phyloP scores from a whole-genome alignment of 2,888 invertebrate species.

The Polyploca ridens region DNA sequence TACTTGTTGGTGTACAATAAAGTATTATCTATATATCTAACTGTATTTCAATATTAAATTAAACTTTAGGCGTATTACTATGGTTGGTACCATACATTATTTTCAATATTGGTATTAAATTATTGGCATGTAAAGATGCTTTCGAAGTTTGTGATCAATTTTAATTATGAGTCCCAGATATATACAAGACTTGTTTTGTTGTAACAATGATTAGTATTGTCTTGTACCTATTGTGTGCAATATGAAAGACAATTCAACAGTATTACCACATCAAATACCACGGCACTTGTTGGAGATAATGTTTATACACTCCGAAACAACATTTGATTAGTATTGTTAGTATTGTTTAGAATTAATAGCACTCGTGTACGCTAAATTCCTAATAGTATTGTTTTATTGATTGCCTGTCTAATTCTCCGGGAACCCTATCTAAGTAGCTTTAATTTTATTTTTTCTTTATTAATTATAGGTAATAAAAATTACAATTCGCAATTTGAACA shows the following conservation, averaged over 20 bases:
- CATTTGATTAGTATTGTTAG: neutral
- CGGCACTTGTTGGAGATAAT: slow-evolving; percentile 22
- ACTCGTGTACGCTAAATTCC: neutral
- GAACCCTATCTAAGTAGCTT: neutral
- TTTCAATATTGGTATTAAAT: neutral
- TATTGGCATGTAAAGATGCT: no score
- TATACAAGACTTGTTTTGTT: slow-evolving; percentile 14
- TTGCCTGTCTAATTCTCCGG: neutral
- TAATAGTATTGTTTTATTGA: neutral
- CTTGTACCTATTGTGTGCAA: slow-evolving; percentile 24
- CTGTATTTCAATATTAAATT: neutral
- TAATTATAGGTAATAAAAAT: no score
- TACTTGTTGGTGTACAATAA: no score
- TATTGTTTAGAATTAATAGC: neutral
- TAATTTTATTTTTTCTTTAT: no score
- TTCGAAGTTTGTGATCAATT: neutral
- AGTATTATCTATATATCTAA: no score
- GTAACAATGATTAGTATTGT: slow-evolving; percentile 32
- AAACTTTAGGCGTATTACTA: neutral
- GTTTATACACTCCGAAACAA: slow-evolving; percentile 22
- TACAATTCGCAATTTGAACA: no score
- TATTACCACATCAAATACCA: slow-evolving; percentile 34
- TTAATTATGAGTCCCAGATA: neutral
- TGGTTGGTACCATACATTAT: neutral
- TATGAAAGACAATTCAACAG: slow-evolving; percentile 27